Base-by-base conservation (phyloP, 1,140 invertebrate species). In the Zeugodacus cucurbitae region DNA sequence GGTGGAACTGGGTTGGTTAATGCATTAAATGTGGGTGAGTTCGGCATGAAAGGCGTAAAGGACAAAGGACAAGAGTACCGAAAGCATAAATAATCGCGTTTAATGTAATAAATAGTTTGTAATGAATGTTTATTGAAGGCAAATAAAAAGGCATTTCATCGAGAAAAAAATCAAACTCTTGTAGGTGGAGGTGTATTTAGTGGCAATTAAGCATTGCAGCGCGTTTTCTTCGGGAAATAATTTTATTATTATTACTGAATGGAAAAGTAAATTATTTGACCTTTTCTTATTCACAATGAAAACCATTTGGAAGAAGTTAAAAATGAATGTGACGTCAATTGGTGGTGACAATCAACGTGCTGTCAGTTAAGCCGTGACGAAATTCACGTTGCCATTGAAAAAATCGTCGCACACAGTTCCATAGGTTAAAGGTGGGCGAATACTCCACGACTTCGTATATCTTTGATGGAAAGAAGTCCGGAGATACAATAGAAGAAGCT, bases 31-130 rank as follows among this genome's bases (percentile, higher is more conserved):
- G 37, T 74, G 70, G 70, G 64, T 67, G 64, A 67, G 32, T 32
- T 67, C 32, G 34, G 70, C 29, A 74, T 22, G 11, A 41, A 41
- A 74, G 17, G 70, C 37, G 70, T 74, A 74, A 26, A 74, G 70
- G 20, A n/a, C 7, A 41, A 74, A 34, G 70, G 14, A 74, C 70
- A 34, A 74, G 6, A 74, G 4, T 26, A 62, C n/a, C 26, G n/a
- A 41, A n/a, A 37, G 70, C 70, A 74, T 74, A 74, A 74, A 74
- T 74, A 44, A 74, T 74, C 44, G 70, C 44, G 44, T 74, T 74
- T 74, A n/a, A 44, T 74, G 20, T 74, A 74, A 74, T 74, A 41
- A 74, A 74, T 22, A 37, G 34, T 37, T 41, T 37, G 34, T 41
- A 74, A 37, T 74, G 70, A 74, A 74, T 74, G 37, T 74, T 74